A percentile compares a stretch with the other conserved stretches of the same genome.
These are phyloP conservation scores for Amia ocellicauda DNA, from an alignment of 2,113 vertebrate species.

Conservation along the genomic window DNA sequence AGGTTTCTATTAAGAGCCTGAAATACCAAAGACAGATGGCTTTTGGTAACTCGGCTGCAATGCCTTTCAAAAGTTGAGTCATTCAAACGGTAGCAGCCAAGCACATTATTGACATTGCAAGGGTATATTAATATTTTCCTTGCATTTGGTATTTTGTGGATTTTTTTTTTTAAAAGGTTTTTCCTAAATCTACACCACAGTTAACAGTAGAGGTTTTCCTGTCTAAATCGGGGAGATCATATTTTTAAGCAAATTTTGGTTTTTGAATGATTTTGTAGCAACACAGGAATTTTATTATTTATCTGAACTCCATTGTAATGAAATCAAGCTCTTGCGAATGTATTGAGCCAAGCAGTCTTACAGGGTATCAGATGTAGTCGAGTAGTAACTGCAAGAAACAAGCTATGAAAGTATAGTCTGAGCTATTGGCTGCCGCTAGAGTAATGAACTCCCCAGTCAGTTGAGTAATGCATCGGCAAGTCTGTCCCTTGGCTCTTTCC, in stretches of 20 bases:
- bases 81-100: conserved; percentile 43
- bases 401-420: conserved; percentile 25
- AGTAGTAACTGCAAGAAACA: conserved; percentile 28
- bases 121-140: conserved; percentile 44
- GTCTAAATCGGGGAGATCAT: conserved; percentile 34
- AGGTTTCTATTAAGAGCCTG: not conserved
- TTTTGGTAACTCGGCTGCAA: conserved; percentile 1
- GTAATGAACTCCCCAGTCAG: conserved; percentile 2
- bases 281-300: conserved; percentile 12
- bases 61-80: conserved; percentile 26
- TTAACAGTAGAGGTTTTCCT: conserved; percentile 38
- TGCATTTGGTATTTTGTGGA: conserved; percentile 27
- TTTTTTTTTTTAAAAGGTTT: conserved; percentile 21
- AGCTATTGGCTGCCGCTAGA: conserved; percentile 8
- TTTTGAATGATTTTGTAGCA: conserved; percentile 32
- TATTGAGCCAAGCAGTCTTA: not conserved
- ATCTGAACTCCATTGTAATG: not conserved
- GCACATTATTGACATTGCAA: conserved; percentile 46
- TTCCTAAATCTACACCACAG: conserved; percentile 35
- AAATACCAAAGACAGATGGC: conserved; percentile 8
- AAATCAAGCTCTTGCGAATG: conserved; percentile 25
- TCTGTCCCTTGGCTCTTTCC: conserved; percentile 1
- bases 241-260: conserved; percentile 40
- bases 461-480: not conserved
- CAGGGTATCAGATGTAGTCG: conserved; percentile 29